A percentile compares a stretch with the other conserved stretches of the same genome.
phyloP scores from a whole-genome alignment of 2,113 vertebrate species.

The Vulpes ferrilata region DNA sequence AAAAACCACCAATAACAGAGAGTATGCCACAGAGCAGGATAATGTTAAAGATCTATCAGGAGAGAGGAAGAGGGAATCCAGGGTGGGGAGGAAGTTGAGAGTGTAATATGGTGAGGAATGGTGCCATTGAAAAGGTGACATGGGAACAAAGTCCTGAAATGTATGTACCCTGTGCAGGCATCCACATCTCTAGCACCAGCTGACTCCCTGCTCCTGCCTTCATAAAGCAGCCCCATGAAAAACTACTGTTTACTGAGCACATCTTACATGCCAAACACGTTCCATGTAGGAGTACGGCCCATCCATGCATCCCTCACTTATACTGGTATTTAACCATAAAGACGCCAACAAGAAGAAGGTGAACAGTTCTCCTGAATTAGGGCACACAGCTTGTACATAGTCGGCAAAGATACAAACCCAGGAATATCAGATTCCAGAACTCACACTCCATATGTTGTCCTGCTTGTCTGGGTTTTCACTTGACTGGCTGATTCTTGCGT shows the following conservation, averaged over 20 bases:
- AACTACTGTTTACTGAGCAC: neutral
- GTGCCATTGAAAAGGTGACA: neutral
- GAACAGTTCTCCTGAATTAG: neutral
- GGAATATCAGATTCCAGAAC: neutral
- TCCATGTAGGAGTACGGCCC: neutral
- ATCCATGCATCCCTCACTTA: neutral
- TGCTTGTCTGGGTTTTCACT: neutral
- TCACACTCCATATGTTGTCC: neutral
- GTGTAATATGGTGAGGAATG: neutral
- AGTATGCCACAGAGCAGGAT: no score
- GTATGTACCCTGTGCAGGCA: accelerated
- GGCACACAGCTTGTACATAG: neutral
- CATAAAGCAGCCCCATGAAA: neutral
- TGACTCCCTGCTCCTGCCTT: neutral
- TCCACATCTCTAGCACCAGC: neutral
- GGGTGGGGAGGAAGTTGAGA: neutral
- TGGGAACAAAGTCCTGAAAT: neutral
- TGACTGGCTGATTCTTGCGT: no score
- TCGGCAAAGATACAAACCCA: neutral
- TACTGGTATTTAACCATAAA: neutral
- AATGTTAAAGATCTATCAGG: neutral
- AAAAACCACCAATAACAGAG: neutral
- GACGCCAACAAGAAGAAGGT: neutral
- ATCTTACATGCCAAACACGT: neutral
- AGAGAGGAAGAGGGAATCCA: neutral